Conservation (phyloP, 1,140 invertebrate genomes). For the Dolichoris vasculosae region DNA sequence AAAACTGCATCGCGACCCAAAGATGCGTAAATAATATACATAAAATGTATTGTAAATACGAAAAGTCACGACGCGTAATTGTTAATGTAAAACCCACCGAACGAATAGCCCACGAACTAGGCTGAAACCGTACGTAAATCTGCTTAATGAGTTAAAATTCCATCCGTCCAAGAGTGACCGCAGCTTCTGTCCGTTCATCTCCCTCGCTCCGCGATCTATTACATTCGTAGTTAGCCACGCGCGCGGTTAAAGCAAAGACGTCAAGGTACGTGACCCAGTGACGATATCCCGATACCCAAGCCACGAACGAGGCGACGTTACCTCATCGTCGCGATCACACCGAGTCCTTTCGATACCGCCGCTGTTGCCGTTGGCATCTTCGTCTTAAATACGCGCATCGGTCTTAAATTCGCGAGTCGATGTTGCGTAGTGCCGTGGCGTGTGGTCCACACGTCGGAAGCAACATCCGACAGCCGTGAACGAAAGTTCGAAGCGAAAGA, state of each 20-base stretch:
- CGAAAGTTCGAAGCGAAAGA: neutral
- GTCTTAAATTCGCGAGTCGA: neutral
- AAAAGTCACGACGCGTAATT: constrained; percentile 16
- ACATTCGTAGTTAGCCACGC: neutral
- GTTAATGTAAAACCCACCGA: no score
- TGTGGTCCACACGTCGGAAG: neutral
- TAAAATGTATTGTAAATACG: constrained; percentile 4
- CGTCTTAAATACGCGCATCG: neutral
- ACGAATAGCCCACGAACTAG: neutral
- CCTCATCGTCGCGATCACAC: neutral
- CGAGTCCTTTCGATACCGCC: neutral
- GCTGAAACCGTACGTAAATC: neutral
- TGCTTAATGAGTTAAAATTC: constrained; percentile 19
- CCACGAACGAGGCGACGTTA: neutral
- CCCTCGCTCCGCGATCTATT: neutral
- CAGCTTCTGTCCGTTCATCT: neutral
- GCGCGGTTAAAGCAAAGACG: neutral
- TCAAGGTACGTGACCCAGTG: constrained; percentile 32
- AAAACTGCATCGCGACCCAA: neutral
- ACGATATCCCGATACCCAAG: constrained; percentile 8
- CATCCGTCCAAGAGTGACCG: neutral
- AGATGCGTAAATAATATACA: neutral
- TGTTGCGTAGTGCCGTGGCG: neutral
- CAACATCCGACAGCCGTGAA: neutral
- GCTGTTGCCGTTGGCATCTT: neutral